These are phyloP conservation scores for Anarhynchus alexandrinus DNA, from an alignment of 2,113 vertebrate species.

Conservation along the genomic window DNA sequence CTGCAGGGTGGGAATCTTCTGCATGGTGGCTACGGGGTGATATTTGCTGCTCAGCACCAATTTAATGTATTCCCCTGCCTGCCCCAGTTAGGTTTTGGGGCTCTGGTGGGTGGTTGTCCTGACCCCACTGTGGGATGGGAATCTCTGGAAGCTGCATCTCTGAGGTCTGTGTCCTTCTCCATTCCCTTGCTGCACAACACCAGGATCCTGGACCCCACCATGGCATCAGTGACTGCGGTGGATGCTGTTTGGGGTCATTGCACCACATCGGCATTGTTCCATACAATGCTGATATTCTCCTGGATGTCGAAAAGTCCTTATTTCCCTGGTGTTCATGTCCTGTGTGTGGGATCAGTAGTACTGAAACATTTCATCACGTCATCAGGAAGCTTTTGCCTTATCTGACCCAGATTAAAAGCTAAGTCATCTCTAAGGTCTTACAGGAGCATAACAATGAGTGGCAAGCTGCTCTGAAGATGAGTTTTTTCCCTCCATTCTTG, in stretches of 20 bases:
- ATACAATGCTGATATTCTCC: background rate
- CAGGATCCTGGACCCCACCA: background rate
- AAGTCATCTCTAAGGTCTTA: background rate
- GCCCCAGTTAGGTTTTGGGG: background rate
- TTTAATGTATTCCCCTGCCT: background rate
- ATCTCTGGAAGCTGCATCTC: background rate
- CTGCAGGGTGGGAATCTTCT: background rate
- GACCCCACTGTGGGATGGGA: background rate
- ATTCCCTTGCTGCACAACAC: background rate
- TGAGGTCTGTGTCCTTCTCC: background rate
- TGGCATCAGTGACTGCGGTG: background rate
- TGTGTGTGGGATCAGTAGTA: background rate
- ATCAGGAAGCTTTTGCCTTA: background rate
- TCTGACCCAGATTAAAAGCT: background rate
- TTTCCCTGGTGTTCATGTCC: background rate
- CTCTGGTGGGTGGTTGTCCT: background rate
- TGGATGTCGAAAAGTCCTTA: background rate
- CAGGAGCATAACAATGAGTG: background rate
- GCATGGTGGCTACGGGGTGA: rapidly evolving
- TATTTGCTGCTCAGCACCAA: background rate
- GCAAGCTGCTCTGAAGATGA: background rate
- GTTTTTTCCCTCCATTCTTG: background rate
- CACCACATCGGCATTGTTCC: background rate
- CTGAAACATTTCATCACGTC: background rate
- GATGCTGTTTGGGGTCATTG: background rate